Percentiles rank a stretch among this genome's conserved stretches.
phyloP scores from a whole-genome alignment of 2,113 vertebrate species.

The Phalacrocorax carbo region DNA sequence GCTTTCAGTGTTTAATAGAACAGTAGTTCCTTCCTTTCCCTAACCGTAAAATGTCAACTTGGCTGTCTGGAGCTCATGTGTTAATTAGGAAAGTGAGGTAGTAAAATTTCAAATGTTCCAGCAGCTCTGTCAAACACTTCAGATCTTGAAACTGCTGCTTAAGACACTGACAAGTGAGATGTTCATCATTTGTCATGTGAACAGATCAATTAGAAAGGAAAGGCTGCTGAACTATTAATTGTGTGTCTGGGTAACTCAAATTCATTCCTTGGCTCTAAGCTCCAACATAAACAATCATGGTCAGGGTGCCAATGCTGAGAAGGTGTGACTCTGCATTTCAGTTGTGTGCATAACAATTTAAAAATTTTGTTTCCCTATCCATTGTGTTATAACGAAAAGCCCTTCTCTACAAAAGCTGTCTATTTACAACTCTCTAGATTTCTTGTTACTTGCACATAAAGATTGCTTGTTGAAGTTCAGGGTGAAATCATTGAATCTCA shows the following conservation, averaged over 20 bases:
- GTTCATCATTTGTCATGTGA: conserved; percentile 61
- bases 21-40: conserved; percentile 12
- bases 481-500: not conserved
- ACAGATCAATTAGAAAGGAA: conserved; percentile 42
- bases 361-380: not conserved
- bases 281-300: not conserved
- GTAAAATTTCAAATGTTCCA: conserved; percentile 63
- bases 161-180: conserved; percentile 55
- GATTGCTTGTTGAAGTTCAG: not conserved
- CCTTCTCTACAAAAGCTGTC: not conserved
- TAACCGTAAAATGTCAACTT: conserved; percentile 14
- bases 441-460: not conserved
- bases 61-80: conserved; percentile 44
- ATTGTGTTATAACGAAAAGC: not conserved
- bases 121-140: conserved; percentile 63
- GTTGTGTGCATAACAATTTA: not conserved
- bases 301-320: not conserved
- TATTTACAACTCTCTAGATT: not conserved
- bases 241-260: conserved; percentile 1
- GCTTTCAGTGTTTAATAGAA: not conserved
- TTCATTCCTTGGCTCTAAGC: not conserved
- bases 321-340: not conserved
- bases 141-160: conserved; percentile 57
- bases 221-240: conserved; percentile 20
- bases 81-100: conserved; percentile 60